Base-by-base conservation (phyloP, 2,888 invertebrate genomes). In the Deilephila porcellus region DNA sequence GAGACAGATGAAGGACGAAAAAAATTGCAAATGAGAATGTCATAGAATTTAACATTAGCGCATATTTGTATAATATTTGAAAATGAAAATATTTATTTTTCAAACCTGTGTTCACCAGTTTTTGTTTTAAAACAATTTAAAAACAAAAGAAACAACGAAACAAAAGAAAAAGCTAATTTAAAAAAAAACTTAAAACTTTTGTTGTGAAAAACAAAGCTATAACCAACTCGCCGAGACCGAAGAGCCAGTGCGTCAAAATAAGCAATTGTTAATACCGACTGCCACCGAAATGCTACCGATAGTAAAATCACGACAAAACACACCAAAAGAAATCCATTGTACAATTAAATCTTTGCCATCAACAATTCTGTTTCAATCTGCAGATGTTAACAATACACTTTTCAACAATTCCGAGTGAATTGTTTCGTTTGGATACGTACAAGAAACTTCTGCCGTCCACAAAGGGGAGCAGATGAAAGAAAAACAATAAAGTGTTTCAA, bases 401-500 rank as follows among this genome's bases (percentile, higher is more conserved):
- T 20, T 14, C 11, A 67, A 67, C 67, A 67, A 83, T 83, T 76
- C 74, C 79, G 77, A 78, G 74, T 78, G 82, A 81, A 84, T 83
- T 81, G 80, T 84, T 85, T 79, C 78, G 80, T 83, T 87, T 82
- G 75, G 81, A 84, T 83, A 85, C 79, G 77, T 75, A 78, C 79
- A 83, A 82, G 80, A 81, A 84, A 87, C 81, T 86, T 86, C 79
- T 83, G 78, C 78, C 80, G 80, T 81, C 79, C 83, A 86, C 87
- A 89, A 90, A 90, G 86, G 85, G 80, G 76, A 86, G 82, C 78
- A 86, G 89, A 91, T 90, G 91, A 92, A 93, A 92, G 90, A 90
- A 92, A 90, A 92, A 92, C 91, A 93, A 90, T 89, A 88, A 92
- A 91, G 86, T 90, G 92, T 91, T 93, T 91, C 91, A 91, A 92